phyloP scores from a whole-genome alignment of 2,888 invertebrate species.

The Bombylius discolor region DNA sequence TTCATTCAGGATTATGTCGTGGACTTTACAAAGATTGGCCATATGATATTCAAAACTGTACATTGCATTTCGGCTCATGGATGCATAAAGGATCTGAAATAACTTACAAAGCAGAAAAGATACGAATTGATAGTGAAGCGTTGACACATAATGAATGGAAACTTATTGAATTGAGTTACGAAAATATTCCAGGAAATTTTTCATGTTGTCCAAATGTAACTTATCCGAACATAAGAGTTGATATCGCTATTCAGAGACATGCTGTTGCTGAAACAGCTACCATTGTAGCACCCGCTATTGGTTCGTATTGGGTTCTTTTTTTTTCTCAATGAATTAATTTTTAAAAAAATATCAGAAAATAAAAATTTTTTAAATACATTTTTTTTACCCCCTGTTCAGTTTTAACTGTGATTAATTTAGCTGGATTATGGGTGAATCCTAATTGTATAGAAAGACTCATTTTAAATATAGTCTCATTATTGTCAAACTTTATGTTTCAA shows the following conservation, averaged over 20 bases:
- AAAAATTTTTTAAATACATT: too few relatives aligned
- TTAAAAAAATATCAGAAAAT: too few relatives aligned
- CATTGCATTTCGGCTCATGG: conserved; percentile 53
- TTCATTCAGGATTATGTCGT: conserved; percentile 45
- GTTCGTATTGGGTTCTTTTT: conserved; percentile 21
- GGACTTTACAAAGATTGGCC: conserved; percentile 50
- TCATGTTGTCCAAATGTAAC: conserved; percentile 44
- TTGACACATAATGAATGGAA: conserved; percentile 45
- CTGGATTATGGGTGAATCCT: conserved; percentile 44
- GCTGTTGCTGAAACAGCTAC: conserved; percentile 38
- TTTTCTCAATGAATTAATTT: neutral
- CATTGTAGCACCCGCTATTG: conserved; percentile 14
- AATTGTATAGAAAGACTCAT: conserved; percentile 43
- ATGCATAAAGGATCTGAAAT: conserved; percentile 11
- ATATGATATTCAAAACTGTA: conserved; percentile 52
- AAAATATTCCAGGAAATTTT: conserved; percentile 40
- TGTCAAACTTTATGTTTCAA: conserved; percentile 46
- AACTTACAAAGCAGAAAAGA: neutral
- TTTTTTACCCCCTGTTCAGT: conserved; percentile 31
- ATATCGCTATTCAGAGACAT: conserved; percentile 45
- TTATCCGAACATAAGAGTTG: conserved; percentile 46
- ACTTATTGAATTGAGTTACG: conserved; percentile 35
- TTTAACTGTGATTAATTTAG: conserved; percentile 44
- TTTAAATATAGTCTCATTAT: conserved; percentile 45
- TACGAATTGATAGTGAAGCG: conserved; percentile 18